Evolutionary conservation across 1,140 invertebrate species (phyloP).

Genomic region (Agrilus planipennis): DNA sequence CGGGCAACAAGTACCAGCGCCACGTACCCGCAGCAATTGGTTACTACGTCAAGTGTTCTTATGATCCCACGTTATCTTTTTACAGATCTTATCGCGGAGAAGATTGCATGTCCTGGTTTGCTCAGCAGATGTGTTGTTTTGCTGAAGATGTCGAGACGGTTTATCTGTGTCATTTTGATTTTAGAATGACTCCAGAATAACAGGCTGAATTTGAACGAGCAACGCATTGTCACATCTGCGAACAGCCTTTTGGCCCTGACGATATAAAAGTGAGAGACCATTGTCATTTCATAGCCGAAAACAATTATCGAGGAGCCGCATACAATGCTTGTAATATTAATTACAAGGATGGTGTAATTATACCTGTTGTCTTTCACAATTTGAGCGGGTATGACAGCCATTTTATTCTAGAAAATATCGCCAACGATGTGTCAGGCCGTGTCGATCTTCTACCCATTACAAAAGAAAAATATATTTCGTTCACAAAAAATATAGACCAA

Average conservation of each 20-base stretch:
- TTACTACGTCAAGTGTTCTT: conserved; percentile 1
- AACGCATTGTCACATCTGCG: conserved; percentile 10
- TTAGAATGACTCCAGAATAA: too few relatives aligned
- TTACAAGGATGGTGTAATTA: background rate
- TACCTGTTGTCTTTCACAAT: conserved; percentile 18
- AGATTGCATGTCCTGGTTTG: conserved; percentile 1
- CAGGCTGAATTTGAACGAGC: conserved; percentile 2
- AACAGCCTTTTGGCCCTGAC: conserved; percentile 2
- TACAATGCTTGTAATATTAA: conserved; percentile 14
- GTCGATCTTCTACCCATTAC: conserved; percentile 15
- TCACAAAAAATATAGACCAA: conserved; percentile 15
- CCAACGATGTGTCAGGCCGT: conserved; percentile 7
- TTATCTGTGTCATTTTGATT: too few relatives aligned
- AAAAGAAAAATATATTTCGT: conserved; percentile 22
- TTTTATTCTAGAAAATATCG: conserved; percentile 17
- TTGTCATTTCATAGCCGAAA: conserved; percentile 14
- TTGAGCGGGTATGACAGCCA: conserved; percentile 14
- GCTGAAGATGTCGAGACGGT: too few relatives aligned
- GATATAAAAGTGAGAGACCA: conserved; percentile 10
- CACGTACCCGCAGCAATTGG: background rate
- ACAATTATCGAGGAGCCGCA: conserved; percentile 7
- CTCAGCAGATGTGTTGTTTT: too few relatives aligned
- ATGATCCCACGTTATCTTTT: background rate
- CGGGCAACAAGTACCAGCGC: background rate
- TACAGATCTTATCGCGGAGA: background rate